A percentile compares a stretch with the other conserved stretches of the same genome.
Conservation (phyloP, 2,888 invertebrate species). For the Synergus gifuensis region DNA sequence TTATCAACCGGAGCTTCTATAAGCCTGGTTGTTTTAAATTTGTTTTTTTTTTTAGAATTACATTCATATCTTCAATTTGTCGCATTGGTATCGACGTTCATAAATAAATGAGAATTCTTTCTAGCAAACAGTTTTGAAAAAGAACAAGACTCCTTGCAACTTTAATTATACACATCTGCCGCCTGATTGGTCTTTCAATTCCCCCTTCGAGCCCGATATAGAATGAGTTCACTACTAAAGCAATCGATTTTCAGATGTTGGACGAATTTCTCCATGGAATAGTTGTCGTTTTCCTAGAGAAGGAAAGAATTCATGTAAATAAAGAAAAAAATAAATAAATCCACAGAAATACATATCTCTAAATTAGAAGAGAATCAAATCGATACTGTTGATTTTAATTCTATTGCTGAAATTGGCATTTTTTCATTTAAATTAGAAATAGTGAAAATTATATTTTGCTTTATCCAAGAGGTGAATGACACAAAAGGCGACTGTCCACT, state of each 20-base stretch:
- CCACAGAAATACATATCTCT: background rate
- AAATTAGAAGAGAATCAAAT: background rate
- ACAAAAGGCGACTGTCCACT: background rate
- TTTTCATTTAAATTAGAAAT: too few relatives aligned
- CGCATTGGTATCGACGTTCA: background rate
- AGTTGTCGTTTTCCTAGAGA: background rate
- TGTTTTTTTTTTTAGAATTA: background rate
- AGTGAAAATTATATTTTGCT: too few relatives aligned
- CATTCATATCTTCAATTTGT: background rate
- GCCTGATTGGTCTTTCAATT: constrained; percentile 30
- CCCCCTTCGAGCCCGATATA: constrained; percentile 13
- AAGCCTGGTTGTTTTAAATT: too few relatives aligned
- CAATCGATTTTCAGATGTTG: background rate
- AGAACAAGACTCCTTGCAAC: constrained; percentile 22
- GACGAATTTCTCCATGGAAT: background rate
- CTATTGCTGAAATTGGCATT: too few relatives aligned
- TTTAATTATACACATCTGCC: constrained; percentile 29
- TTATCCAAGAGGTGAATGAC: too few relatives aligned
- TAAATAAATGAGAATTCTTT: background rate
- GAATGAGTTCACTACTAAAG: background rate
- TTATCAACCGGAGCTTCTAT: too few relatives aligned
- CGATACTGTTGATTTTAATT: too few relatives aligned
- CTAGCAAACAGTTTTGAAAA: background rate
- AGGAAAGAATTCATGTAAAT: background rate
- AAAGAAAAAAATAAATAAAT: too few relatives aligned